These are phyloP conservation scores for Poecilobothrus nobilitatus DNA, from an alignment of 2,888 invertebrate species.

Conservation along the genomic window DNA sequence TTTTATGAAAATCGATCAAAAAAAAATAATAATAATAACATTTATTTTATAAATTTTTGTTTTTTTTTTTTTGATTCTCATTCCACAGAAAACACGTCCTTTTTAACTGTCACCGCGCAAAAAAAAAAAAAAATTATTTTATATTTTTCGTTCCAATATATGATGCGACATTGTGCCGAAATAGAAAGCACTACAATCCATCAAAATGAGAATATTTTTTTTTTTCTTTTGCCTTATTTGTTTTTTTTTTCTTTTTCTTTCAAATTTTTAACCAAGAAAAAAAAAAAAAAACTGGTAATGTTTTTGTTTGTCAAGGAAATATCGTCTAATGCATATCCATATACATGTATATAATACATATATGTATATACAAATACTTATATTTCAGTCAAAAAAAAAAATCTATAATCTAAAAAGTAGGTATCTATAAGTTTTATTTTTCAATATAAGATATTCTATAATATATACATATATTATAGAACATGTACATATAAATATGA, in stretches of 20 bases:
- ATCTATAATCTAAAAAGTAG: too few species aligned
- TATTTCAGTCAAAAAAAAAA: too few species aligned
- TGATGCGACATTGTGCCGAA: neutral
- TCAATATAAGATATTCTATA: too few species aligned
- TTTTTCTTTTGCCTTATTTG: neutral
- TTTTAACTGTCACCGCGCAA: neutral
- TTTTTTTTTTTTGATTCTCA: neutral
- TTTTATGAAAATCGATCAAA: conserved; percentile 6
- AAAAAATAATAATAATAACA: neutral
- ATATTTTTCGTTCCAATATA: neutral
- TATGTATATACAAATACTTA: too few species aligned
- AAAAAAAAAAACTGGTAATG: neutral
- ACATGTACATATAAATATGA: neutral
- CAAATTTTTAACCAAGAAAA: neutral
- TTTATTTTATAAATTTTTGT: too few species aligned
- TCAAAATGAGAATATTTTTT: neutral
- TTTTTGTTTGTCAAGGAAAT: neutral
- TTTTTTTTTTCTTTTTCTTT: too few species aligned
- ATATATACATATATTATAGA: neutral
- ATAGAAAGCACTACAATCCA: conserved; percentile 1
- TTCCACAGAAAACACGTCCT: neutral
- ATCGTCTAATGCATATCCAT: neutral
- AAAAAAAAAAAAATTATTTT: neutral
- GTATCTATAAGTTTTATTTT: too few species aligned
- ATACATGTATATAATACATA: too few species aligned